Conservation (phyloP, 2,113 vertebrate genomes). For the Epinephelus cyanopodus region DNA sequence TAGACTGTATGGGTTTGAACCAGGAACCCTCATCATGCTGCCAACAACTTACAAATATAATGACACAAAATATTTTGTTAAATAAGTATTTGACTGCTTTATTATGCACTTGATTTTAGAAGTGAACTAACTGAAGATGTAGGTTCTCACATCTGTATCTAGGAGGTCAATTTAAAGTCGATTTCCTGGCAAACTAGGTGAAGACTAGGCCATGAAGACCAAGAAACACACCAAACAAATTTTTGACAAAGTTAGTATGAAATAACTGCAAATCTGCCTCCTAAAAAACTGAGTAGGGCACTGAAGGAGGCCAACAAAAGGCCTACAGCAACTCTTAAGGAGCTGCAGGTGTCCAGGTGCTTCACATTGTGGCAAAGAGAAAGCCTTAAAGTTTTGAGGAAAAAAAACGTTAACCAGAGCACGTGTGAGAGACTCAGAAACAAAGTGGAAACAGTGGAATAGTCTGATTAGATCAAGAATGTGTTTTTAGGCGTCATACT, state of each 20-base stretch:
- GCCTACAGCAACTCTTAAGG: background rate
- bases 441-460: background rate
- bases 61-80: no score
- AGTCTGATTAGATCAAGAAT: background rate
- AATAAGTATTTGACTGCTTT: no score
- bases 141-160: background rate
- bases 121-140: no score
- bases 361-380: background rate
- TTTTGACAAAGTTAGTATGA: background rate
- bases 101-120: no score
- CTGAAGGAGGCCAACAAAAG: background rate
- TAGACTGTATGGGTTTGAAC: no score
- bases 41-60: no score
- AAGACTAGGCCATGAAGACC: background rate
- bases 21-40: no score
- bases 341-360: background rate
- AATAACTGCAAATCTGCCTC: background rate
- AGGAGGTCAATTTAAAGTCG: background rate
- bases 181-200: background rate
- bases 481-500: conserved; percentile 8
- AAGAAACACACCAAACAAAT: background rate
- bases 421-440: background rate
- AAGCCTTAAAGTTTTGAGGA: background rate
- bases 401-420: background rate
- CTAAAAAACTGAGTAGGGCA: background rate